These are phyloP conservation scores for Pavo muticus DNA, from an alignment of 2,113 vertebrate species.

Conservation along the genomic window DNA sequence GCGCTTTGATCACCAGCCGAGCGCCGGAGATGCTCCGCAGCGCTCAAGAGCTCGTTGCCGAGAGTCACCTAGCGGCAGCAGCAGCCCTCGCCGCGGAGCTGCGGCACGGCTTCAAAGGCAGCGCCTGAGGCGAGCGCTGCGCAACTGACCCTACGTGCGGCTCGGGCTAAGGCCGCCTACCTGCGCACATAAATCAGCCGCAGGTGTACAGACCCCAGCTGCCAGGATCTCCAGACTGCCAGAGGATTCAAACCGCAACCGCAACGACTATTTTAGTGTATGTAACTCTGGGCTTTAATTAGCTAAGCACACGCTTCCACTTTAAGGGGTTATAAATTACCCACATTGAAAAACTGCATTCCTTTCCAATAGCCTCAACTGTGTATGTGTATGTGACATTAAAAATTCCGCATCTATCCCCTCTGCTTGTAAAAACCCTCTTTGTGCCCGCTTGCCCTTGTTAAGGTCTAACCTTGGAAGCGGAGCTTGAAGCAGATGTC, in stretches of 20 bases:
- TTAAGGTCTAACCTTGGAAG: background rate
- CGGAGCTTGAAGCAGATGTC: background rate
- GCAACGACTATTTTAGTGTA: background rate
- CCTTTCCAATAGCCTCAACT: background rate
- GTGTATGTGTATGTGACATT: background rate
- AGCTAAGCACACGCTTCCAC: background rate
- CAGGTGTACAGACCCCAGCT: background rate
- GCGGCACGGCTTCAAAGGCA: accelerated
- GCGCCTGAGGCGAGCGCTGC: accelerated
- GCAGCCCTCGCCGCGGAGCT: accelerated
- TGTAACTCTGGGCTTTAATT: background rate
- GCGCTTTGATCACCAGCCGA: background rate
- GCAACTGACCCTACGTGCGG: accelerated
- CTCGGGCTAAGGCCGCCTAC: accelerated
- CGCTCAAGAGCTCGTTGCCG: accelerated
- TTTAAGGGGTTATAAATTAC: background rate
- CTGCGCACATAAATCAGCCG: background rate
- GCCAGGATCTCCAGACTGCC: background rate
- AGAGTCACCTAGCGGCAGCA: background rate
- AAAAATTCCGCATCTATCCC: background rate
- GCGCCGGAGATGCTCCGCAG: accelerated
- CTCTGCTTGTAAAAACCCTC: background rate
- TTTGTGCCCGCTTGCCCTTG: background rate
- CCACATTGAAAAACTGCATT: background rate
- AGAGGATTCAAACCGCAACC: background rate